Conservation (phyloP, 2,797 vertebrate genomes). For the Sparidentex hasta region DNA sequence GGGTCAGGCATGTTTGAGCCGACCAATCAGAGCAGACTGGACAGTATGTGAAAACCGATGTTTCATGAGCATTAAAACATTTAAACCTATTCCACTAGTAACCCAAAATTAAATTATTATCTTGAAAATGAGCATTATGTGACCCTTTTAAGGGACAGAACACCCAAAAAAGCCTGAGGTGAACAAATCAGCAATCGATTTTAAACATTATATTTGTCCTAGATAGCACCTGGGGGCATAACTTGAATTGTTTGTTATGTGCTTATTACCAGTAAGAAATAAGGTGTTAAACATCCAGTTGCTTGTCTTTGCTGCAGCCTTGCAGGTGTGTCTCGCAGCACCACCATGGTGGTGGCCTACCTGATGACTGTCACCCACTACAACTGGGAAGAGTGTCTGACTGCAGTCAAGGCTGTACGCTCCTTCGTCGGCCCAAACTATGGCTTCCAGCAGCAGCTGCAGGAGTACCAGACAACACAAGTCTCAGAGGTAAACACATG, state of each 20-base stretch:
- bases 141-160: background rate
- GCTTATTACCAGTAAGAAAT: background rate
- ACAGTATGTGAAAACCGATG: too few species aligned
- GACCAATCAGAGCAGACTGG: too few species aligned
- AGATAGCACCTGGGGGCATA: background rate
- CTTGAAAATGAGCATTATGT: too few species aligned
- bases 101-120: too few species aligned
- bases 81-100: too few species aligned
- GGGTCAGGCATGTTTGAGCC: too few species aligned
- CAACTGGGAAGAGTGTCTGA: conserved; percentile 90
- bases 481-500: conserved; percentile 87
- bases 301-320: conserved; percentile 79
- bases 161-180: background rate
- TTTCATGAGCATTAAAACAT: too few species aligned
- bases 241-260: background rate
- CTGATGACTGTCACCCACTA: conserved; percentile 92
- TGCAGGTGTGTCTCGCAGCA: conserved; percentile 92
- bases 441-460: conserved; percentile 93
- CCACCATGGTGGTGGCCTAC: conserved; percentile 91
- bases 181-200: background rate
- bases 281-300: background rate
- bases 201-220: background rate
- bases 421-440: conserved; percentile 90
- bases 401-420: conserved; percentile 87
- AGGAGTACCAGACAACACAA: conserved; percentile 88